Evolutionary conservation across 2,888 invertebrate species (phyloP).

Genomic region (Gasteruption jaculator): DNA sequence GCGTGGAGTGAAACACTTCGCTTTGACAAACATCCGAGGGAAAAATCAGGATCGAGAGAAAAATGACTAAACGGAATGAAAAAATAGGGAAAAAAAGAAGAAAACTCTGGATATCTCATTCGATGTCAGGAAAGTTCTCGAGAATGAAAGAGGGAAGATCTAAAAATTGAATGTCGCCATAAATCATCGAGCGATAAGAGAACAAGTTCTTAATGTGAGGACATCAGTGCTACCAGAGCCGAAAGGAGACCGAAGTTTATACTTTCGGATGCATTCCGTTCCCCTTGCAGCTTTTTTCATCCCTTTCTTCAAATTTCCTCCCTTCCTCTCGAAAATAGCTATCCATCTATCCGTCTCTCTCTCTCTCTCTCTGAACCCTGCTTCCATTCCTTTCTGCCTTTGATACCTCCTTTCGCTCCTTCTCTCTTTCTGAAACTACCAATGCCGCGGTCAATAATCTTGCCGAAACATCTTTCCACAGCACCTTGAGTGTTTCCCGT

Average conservation of each 20-base stretch:
- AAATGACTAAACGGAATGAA: too few relatives aligned
- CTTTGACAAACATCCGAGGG: too few relatives aligned
- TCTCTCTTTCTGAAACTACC: constrained; percentile 11
- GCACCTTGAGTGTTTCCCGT: constrained; percentile 32
- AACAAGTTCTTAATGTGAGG: constrained; percentile 39
- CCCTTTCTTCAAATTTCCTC: neutral
- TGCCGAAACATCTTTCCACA: neutral
- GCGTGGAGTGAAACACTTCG: too few relatives aligned
- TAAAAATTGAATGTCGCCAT: constrained; percentile 36
- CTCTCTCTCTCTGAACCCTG: constrained; percentile 6
- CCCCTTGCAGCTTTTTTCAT: constrained; percentile 15
- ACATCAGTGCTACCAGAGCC: constrained; percentile 36
- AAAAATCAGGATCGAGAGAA: too few relatives aligned
- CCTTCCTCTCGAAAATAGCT: too few relatives aligned
- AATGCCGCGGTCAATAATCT: too few relatives aligned
- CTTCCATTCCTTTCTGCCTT: constrained; percentile 5
- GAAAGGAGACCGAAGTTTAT: constrained; percentile 12
- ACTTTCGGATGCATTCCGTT: too few relatives aligned
- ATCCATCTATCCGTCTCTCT: too few relatives aligned
- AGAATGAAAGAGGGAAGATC: too few relatives aligned
- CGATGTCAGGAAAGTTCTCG: too few relatives aligned
- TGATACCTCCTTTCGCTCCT: constrained; percentile 9
- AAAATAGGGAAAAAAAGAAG: too few relatives aligned
- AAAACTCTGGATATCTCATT: too few relatives aligned
- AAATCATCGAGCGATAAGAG: constrained; percentile 38